Percentiles rank a stretch among this genome's conserved stretches.
Evolutionary conservation across 2,888 invertebrate genomes (phyloP).

Genomic region (Sminthurinus aureus): DNA sequence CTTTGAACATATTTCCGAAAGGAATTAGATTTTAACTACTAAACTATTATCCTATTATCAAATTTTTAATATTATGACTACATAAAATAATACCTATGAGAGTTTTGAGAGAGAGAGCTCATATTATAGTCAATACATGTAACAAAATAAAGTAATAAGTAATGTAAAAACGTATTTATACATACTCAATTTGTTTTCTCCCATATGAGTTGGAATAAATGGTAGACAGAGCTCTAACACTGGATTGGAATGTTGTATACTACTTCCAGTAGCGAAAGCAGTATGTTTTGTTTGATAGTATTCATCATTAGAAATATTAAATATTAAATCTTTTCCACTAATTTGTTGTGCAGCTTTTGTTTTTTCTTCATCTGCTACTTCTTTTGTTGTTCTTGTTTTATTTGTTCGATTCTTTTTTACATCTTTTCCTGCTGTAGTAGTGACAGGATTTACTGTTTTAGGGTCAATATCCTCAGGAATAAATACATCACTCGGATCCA

Average conservation of each 20-base stretch:
- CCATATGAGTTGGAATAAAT: constrained; percentile 95
- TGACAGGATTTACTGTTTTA: constrained; percentile 63
- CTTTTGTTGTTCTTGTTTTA: constrained; percentile 79
- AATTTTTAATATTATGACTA: no score
- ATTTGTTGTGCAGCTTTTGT: constrained; percentile 88
- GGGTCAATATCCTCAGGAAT: constrained; percentile 96
- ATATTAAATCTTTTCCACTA: constrained; percentile 87
- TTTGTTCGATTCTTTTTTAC: constrained; percentile 95
- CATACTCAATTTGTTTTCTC: constrained; percentile 73
- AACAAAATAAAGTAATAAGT: no score
- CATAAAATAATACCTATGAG: no score
- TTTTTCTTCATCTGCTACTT: constrained; percentile 82
- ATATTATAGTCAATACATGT: no score
- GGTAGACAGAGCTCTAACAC: constrained; percentile 93
- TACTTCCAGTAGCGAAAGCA: constrained; percentile 85
- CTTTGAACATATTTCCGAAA: no score
- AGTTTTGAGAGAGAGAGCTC: no score
- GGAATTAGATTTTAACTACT: no score
- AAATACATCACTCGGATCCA: constrained; percentile 97
- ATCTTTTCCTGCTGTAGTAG: constrained; percentile 82
- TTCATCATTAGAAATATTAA: constrained; percentile 98
- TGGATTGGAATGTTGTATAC: constrained; percentile 97
- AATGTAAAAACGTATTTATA: no score
- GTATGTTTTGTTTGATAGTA: constrained; percentile 91
- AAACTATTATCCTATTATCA: no score